Base-by-base conservation (phyloP, 2,797 vertebrate genomes). In the Mus minutoides region DNA sequence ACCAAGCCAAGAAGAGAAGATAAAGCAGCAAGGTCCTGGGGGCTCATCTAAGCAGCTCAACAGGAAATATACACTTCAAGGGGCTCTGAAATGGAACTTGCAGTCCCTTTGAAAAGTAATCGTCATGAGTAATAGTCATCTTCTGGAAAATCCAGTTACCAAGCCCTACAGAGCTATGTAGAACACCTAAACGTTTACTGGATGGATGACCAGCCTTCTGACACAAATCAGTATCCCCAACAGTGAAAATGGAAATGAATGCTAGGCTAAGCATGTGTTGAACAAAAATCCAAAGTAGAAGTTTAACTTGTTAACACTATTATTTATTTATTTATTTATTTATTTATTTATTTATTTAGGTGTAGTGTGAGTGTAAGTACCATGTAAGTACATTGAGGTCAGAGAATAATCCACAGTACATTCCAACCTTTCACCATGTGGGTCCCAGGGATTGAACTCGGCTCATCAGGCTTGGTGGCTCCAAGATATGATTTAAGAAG, bases 1-100 rank as follows among this genome's bases (percentile, higher is more conserved):
- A 17, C 13, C 64, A 67, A 95, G 79, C 43, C 43, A 88, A 92
- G 64, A 69, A 62, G 52, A 73, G 49, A 87, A 97, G 93, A 98
- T 94, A 97, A 97, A 97, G 49, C 16, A 1, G 83, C 83, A 88
- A 40, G 85, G 58, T 86, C 93, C 90, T 73, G 2, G 62, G 49
- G 75, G 29, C 37, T 96, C 85, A 90, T 37, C 77, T 93, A 62
- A 67, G 91, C 62, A 82, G 19, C 75, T 91, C 93, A 88, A 49
- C n/a, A 0, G 89, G 83, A 95, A 97, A 96, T 67, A 34, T 52
- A 80, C 31, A 94, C 67, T 94, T 83, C 60, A 82, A 31, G 89
- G n/a, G 43, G 21, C 46, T 94, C 77, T 73, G 54, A 93, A 92
- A 82, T 83, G 29, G 52, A 96, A 43, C 46, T 67, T 46, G 37